Evolutionary conservation across 2,888 invertebrate species (phyloP).

Genomic region (Drosophila buzzatii): DNA sequence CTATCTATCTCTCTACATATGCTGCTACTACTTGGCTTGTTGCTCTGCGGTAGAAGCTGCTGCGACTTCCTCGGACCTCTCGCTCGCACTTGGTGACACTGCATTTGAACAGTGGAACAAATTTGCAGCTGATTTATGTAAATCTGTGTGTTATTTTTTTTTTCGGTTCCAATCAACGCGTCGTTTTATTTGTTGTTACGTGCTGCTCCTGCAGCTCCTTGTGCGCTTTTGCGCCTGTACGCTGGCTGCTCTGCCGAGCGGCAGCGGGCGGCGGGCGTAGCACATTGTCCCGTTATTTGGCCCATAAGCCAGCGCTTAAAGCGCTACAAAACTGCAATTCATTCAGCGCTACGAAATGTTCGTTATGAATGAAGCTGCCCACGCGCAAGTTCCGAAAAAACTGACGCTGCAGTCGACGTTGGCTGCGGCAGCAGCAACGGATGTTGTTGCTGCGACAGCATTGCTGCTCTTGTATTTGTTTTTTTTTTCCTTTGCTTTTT

Average conservation of each 20-base stretch:
- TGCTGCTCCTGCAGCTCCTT: constrained; percentile 48
- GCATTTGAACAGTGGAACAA: constrained; percentile 80
- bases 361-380: constrained; percentile 79
- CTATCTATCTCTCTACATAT: no score
- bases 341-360: constrained; percentile 62
- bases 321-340: constrained; percentile 71
- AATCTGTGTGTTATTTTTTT: constrained; percentile 62
- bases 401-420: constrained; percentile 46
- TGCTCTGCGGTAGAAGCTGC: constrained; percentile 70
- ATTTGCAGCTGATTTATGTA: constrained; percentile 80
- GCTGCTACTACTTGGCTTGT: constrained; percentile 3
- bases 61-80: constrained; percentile 75
- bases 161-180: constrained; percentile 58
- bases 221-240: constrained; percentile 5
- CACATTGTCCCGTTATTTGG: constrained; percentile 63
- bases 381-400: constrained; percentile 56
- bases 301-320: constrained; percentile 48
- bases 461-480: constrained; percentile 17
- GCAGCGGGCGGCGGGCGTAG: constrained; percentile 16
- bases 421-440: constrained; percentile 51
- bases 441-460: constrained; percentile 51
- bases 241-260: constrained; percentile 22
- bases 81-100: constrained; percentile 70
- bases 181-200: constrained; percentile 29
- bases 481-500: background rate